Percentiles rank a stretch among this genome's conserved stretches.
Conservation (phyloP, 2,888 invertebrate species). For the Ptilodon capucinus region DNA sequence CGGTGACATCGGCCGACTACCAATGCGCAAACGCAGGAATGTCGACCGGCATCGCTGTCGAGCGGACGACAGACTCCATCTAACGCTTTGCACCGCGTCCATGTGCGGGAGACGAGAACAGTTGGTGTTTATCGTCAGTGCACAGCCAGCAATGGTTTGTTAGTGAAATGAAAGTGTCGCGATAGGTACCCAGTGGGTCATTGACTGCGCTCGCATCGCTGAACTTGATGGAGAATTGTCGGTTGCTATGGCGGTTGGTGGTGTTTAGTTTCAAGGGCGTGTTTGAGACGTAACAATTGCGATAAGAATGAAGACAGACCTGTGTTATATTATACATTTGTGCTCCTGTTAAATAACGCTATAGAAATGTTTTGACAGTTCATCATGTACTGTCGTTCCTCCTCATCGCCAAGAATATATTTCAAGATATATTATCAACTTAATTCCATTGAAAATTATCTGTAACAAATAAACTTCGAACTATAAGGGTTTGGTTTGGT, state of each 20-base stretch:
- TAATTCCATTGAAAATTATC: neutral
- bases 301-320: neutral
- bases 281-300: constrained; percentile 15
- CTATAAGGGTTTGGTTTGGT: neutral
- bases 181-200: constrained; percentile 38
- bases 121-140: constrained; percentile 1
- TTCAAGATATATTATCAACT: no score
- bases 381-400: no score
- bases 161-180: constrained; percentile 41
- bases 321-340: no score
- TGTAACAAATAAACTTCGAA: neutral
- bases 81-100: constrained; percentile 17
- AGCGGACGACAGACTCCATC: neutral
- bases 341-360: no score
- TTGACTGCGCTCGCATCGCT: constrained; percentile 47
- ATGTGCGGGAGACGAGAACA: constrained; percentile 7
- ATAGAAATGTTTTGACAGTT: no score
- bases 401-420: no score
- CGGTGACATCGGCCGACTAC: constrained; percentile 24
- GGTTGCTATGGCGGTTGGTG: constrained; percentile 21
- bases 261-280: constrained; percentile 31
- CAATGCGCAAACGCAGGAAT: constrained; percentile 35
- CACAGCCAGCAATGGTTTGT: constrained; percentile 17
- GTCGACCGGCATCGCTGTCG: constrained; percentile 27
- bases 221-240: constrained; percentile 43